These are phyloP conservation scores for Setipinna tenuifilis DNA, from an alignment of 2,797 vertebrate species.

Conservation along the genomic window DNA sequence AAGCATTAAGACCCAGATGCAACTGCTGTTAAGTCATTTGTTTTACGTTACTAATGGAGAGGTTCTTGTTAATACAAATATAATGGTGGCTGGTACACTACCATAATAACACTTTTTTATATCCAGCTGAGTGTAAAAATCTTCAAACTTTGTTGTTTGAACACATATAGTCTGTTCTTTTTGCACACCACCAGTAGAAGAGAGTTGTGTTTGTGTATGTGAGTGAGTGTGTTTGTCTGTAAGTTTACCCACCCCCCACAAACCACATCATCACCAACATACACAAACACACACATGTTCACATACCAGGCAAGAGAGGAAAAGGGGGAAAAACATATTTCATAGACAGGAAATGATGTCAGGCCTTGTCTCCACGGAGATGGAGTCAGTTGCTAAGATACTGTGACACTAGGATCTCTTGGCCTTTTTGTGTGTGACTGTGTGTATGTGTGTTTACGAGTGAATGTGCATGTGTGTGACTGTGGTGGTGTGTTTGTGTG, in stretches of 20 bases:
- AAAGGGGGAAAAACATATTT: conserved; percentile 7
- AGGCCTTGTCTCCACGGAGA: conserved; percentile 82
- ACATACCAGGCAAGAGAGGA: conserved; percentile 1
- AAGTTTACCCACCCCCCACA: not conserved
- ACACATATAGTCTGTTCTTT: not conserved
- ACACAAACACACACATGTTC: conserved; percentile 17
- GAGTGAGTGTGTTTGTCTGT: conserved; percentile 16
- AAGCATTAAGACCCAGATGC: not conserved
- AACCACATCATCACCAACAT: not conserved
- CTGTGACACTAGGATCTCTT: conserved; percentile 79
- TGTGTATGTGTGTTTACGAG: conserved; percentile 18
- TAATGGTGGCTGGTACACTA: not conserved
- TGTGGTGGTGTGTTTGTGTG: not conserved
- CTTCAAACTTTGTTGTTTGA: not conserved
- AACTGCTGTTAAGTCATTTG: not conserved
- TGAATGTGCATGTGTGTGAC: not conserved
- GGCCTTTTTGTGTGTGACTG: conserved; percentile 35
- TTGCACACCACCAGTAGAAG: not conserved
- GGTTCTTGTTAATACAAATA: not conserved
- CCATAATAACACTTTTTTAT: not conserved
- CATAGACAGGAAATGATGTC: conserved; percentile 58
- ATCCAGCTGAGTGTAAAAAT: not conserved
- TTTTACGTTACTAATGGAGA: not conserved
- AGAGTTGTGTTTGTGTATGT: conserved; percentile 22
- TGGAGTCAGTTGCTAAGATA: conserved; percentile 84